Conservation (phyloP, 2,888 invertebrate species). For the Pteria penguin region DNA sequence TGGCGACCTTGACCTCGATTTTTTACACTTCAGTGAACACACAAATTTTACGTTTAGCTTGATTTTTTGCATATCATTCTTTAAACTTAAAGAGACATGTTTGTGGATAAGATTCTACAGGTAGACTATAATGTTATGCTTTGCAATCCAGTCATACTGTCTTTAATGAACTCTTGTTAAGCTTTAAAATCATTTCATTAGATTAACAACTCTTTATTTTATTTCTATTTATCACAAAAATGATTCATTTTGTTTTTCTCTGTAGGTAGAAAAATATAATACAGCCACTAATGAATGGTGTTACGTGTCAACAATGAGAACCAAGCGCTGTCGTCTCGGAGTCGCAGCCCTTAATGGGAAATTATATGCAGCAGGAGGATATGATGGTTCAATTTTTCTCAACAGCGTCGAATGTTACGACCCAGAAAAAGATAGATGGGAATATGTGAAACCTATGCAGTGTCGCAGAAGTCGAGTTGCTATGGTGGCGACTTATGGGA, state of each 20-base stretch:
- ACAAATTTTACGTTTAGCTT: too few species aligned
- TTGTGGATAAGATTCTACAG: too few species aligned
- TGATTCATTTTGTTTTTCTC: slow-evolving; percentile 14
- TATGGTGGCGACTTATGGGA: slow-evolving; percentile 90
- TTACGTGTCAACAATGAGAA: slow-evolving; percentile 88
- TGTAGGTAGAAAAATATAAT: slow-evolving; percentile 88
- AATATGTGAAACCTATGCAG: slow-evolving; percentile 89
- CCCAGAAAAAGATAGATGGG: slow-evolving; percentile 88
- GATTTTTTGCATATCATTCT: too few species aligned
- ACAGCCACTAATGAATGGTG: slow-evolving; percentile 87
- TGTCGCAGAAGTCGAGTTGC: slow-evolving; percentile 90
- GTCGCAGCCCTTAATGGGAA: slow-evolving; percentile 90
- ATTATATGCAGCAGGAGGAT: slow-evolving; percentile 86
- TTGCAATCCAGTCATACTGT: too few species aligned
- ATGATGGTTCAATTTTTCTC: slow-evolving; percentile 91
- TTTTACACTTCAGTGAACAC: too few species aligned
- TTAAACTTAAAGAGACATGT: too few species aligned
- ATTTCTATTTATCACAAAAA: too few species aligned
- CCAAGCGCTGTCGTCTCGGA: slow-evolving; percentile 90
- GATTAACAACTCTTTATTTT: too few species aligned
- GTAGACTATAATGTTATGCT: too few species aligned
- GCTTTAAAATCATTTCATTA: too few species aligned
- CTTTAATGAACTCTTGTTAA: too few species aligned
- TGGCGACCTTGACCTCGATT: too few species aligned
- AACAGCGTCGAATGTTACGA: slow-evolving; percentile 91